Evolutionary conservation across 1,140 invertebrate genomes (phyloP).

Genomic region (Holcopasites calliopsidis): DNA sequence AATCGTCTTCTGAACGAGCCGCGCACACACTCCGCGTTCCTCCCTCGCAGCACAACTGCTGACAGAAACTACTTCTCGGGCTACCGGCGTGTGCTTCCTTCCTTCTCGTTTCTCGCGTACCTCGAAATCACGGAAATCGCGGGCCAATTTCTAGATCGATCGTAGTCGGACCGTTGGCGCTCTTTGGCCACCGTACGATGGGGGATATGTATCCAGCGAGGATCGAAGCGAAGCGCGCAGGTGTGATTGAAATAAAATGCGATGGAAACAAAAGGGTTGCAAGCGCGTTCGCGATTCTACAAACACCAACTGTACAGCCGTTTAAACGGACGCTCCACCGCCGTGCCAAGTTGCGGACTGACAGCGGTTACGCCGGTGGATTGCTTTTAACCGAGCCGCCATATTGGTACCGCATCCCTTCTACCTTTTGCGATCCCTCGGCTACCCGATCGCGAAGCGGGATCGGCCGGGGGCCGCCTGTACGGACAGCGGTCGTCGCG

Average conservation of each 20-base stretch:
- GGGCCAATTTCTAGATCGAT: no score
- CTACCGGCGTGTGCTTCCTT: neutral
- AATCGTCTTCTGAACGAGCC: neutral
- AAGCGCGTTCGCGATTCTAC: neutral
- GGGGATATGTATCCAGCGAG: no score
- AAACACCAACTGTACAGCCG: conserved; percentile 14
- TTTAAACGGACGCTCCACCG: conserved; percentile 49
- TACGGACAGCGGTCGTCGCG: neutral
- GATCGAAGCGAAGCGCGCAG: no score
- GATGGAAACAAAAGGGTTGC: neutral
- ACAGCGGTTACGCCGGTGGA: conserved; percentile 58
- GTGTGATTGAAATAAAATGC: neutral
- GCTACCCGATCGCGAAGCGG: neutral
- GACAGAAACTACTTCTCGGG: neutral
- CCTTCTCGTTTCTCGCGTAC: no score
- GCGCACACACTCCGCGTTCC: conserved; percentile 12
- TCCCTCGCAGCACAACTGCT: neutral
- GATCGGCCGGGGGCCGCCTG: neutral
- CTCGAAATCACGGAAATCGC: no score
- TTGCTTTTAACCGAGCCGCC: conserved; percentile 74
- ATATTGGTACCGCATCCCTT: conserved; percentile 69
- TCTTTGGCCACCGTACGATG: no score
- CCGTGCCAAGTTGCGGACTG: conserved; percentile 66
- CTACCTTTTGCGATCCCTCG: conserved; percentile 39
- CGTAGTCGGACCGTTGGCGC: no score